phyloP scores from a whole-genome alignment of 1,140 invertebrate species.

The Drosophila ananassae region DNA sequence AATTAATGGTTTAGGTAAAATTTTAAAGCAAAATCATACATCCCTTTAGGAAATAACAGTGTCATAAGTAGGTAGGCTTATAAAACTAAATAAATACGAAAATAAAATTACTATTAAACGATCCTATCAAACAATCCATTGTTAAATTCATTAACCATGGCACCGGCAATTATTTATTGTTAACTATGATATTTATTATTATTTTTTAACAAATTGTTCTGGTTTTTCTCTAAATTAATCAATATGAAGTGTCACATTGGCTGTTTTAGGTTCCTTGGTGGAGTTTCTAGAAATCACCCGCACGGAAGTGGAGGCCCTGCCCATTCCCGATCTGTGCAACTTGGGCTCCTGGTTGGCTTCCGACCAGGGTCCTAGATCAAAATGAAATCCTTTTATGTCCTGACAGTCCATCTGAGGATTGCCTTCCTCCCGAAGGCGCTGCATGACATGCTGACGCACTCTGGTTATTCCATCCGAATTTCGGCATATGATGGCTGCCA shows the following conservation, averaged over 20 bases:
- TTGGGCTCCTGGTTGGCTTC: slow-evolving; percentile 17
- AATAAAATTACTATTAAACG: not conserved
- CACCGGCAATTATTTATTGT: not conserved
- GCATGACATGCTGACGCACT: slow-evolving; percentile 92
- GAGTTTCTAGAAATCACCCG: slow-evolving; percentile 33
- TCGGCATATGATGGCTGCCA: slow-evolving; percentile 95
- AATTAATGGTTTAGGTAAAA: not conserved
- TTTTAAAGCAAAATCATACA: not conserved
- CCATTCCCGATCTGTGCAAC: slow-evolving; percentile 52
- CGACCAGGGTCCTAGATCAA: slow-evolving; percentile 87
- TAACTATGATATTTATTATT: not conserved
- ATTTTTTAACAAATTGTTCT: not conserved
- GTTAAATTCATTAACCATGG: not conserved
- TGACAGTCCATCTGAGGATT: slow-evolving; percentile 88
- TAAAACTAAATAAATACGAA: too few species aligned
- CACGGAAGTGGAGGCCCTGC: slow-evolving; percentile 47
- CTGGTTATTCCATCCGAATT: slow-evolving; percentile 90
- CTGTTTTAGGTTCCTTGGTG: not conserved
- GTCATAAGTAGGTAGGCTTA: too few species aligned
- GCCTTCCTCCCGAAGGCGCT: slow-evolving; percentile 84
- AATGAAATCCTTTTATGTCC: slow-evolving; percentile 84
- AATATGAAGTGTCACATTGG: slow-evolving; percentile 11
- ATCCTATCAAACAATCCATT: not conserved
- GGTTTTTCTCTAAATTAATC: not conserved
- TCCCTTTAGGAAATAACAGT: too few species aligned